These are phyloP conservation scores for Asobara japonica DNA, from an alignment of 1,140 invertebrate genomes.

Conservation along the genomic window DNA sequence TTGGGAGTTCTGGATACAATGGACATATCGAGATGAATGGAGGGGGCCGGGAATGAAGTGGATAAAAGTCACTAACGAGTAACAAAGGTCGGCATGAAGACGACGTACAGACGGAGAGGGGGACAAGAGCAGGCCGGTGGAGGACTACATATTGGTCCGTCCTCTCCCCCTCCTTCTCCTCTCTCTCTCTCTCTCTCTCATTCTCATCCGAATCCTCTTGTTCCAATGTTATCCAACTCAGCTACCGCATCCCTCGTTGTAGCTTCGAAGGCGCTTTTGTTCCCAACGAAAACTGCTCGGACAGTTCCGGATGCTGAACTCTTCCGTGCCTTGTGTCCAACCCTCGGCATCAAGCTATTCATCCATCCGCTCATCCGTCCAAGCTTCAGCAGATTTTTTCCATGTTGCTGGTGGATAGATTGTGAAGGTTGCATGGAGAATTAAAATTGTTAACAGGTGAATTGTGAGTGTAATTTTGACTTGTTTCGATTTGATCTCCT, in stretches of 20 bases:
- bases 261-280: slow-evolving; percentile 12
- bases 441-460: no score
- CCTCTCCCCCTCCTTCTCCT: slow-evolving; percentile 34
- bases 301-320: slow-evolving; percentile 4
- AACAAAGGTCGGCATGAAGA: slow-evolving; percentile 2
- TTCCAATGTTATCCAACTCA: background rate
- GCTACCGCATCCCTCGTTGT: background rate
- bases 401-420: background rate
- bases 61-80: slow-evolving; percentile 20
- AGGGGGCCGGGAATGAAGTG: background rate
- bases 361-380: background rate
- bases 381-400: background rate
- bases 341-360: background rate
- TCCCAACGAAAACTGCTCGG: background rate
- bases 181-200: slow-evolving; percentile 23
- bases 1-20: background rate
- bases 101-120: slow-evolving; percentile 10
- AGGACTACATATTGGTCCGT: slow-evolving; percentile 39
- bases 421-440: no score
- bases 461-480: no score
- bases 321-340: background rate
- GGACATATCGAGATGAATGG: slow-evolving; percentile 4
- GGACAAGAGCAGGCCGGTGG: slow-evolving; percentile 40
- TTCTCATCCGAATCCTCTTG: background rate
- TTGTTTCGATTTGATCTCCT: no score